Percentiles rank a stretch among this genome's conserved stretches.
These are phyloP conservation scores for Ectemnius lituratus DNA, from an alignment of 2,888 invertebrate genomes.

Conservation along the genomic window DNA sequence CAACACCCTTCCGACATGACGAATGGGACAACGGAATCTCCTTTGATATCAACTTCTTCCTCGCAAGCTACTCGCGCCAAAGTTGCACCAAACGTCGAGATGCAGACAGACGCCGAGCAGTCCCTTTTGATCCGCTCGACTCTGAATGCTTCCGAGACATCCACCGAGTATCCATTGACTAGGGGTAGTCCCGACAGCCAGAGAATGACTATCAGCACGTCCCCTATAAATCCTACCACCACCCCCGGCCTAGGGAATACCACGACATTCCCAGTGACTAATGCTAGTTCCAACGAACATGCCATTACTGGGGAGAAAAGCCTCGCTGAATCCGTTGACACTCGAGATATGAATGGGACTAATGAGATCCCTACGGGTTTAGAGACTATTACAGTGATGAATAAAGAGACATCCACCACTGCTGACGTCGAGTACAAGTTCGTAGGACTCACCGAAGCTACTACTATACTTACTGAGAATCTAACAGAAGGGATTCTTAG, in stretches of 20 bases:
- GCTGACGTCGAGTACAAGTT: conserved; percentile 69
- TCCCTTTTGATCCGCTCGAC: conserved; percentile 53
- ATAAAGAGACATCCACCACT: conserved; percentile 48
- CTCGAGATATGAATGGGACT: conserved; percentile 29
- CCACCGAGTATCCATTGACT: conserved; percentile 38
- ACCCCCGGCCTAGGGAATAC: conserved; percentile 8
- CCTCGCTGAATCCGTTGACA: background rate
- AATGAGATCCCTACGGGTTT: conserved; percentile 32
- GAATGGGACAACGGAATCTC: background rate
- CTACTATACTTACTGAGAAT: conserved; percentile 13
- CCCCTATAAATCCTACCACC: background rate
- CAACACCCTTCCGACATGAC: background rate
- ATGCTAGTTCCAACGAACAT: conserved; percentile 12
- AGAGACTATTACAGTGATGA: conserved; percentile 10
- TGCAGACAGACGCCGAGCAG: conserved; percentile 51
- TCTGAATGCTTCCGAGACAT: conserved; percentile 54
- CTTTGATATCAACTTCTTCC: conserved; percentile 22
- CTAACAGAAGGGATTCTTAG: conserved; percentile 23
- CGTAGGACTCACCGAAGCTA: conserved; percentile 64
- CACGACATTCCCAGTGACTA: conserved; percentile 5
- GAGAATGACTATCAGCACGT: background rate
- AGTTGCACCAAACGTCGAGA: conserved; percentile 34
- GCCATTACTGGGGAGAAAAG: conserved; percentile 3
- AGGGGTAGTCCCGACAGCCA: conserved; percentile 18
- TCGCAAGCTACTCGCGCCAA: conserved; percentile 21